phyloP scores from a whole-genome alignment of 2,113 vertebrate species.

The Gulo gulo region DNA sequence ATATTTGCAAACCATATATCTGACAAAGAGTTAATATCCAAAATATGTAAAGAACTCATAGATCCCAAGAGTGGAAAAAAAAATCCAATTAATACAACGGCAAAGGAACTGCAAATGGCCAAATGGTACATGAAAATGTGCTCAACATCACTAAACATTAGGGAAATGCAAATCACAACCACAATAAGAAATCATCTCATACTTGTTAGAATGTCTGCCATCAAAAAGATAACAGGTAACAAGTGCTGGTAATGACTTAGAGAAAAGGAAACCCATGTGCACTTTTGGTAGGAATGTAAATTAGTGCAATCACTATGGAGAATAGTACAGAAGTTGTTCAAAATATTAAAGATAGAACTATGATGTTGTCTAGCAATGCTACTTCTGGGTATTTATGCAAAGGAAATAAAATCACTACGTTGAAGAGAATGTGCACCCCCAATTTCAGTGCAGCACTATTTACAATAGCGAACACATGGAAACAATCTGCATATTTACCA shows the following conservation, averaged over 20 bases:
- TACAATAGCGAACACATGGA: not conserved
- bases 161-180: not conserved
- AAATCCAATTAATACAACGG: not conserved
- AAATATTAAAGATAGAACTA: not conserved
- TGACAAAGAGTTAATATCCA: not conserved
- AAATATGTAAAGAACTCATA: not conserved
- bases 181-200: not conserved
- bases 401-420: not conserved
- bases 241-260: not conserved
- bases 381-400: not conserved
- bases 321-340: not conserved
- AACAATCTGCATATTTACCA: not conserved
- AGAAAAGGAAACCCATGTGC: not conserved
- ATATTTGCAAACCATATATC: not conserved
- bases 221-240: not conserved
- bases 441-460: not conserved
- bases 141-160: not conserved
- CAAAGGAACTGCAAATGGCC: not conserved
- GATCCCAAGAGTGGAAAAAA: not conserved
- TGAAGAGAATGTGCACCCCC: not conserved
- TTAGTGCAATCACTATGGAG: not conserved
- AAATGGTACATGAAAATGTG: not conserved
- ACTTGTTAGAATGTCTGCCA: not conserved
- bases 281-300: not conserved
- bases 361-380: not conserved